Evolutionary conservation across 2,113 vertebrate genomes (phyloP).

Genomic region (Bubalus kerabau): DNA sequence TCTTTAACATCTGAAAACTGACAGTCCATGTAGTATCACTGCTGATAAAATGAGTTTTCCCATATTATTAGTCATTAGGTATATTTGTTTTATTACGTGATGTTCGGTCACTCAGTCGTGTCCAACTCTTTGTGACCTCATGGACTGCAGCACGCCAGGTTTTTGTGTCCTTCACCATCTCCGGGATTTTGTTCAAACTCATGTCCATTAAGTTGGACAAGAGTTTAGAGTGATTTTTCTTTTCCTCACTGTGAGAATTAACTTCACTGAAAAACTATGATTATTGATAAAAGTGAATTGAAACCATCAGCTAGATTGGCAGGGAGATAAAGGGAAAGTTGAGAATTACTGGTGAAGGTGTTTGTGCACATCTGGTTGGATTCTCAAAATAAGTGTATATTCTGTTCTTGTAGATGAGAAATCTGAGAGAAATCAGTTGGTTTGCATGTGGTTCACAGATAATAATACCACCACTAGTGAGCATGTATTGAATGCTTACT

Average conservation of each 20-base stretch:
- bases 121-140: background rate
- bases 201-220: background rate
- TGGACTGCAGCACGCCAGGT: background rate
- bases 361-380: background rate
- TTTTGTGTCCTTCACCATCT: background rate
- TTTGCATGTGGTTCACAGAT: background rate
- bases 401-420: background rate
- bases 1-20: background rate
- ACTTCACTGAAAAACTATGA: background rate
- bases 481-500: background rate
- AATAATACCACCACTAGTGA: background rate
- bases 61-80: background rate
- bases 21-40: background rate
- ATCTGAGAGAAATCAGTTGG: background rate
- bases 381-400: background rate
- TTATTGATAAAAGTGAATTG: conserved; percentile 7
- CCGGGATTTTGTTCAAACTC: background rate
- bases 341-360: background rate
- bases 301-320: background rate
- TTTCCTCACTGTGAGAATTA: conserved; percentile 20
- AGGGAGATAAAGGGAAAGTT: background rate
- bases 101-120: background rate
- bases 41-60: background rate
- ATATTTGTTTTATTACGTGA: background rate
- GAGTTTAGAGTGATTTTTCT: background rate